Base-by-base conservation (phyloP, 2,797 vertebrate species). In the Mormyrus proboscirostris region DNA sequence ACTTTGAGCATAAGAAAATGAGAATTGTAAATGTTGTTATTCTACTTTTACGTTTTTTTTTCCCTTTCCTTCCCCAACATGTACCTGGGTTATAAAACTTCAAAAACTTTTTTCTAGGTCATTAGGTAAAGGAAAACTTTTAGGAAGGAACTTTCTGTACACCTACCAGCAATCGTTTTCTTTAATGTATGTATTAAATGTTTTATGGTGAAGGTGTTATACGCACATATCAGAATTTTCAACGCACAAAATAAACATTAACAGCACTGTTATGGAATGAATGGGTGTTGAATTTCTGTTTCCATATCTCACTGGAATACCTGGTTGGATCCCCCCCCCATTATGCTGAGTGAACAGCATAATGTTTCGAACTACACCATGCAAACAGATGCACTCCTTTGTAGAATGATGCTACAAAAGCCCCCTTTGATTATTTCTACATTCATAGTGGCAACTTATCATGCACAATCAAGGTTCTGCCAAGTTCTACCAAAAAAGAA, bases 321-420 rank as follows among this genome's bases (percentile, higher is more conserved):
- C 47, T 22, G 9, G 19, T 10, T 25, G 22, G n/a, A 5, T 41
- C 2, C 33, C 50, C 5, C 29, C 33, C 10, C 10, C 10, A 93
- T 90, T 92, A 93, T 95, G 93, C 90, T 90, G 84, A 92, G 92
- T 89, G 90, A 82, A 85, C 94, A 92, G 91, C 93, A 91, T 90
- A 91, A 88, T 90, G 91, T 92, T 92, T 89, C 92, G 87, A 90
- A 83, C 91, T 92, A 91, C 89, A 93, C 93, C 92, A 90, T 89
- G 29, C 38, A 89, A 93, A 94, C 94, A 94, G 94, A 94, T 94
- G 94, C 93, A 92, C 91, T 90, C 94, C 88, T 93, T 92, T 92
- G 93, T 0, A 14, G 89, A 92, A 93, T 94, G 92, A 91, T 90
- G 92, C 90, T 84, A 91, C 91, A 47, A 91, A 93, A 90, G 93